Evolutionary conservation across 2,797 vertebrate genomes (phyloP).

Genomic region (Hipposideros larvatus): DNA sequence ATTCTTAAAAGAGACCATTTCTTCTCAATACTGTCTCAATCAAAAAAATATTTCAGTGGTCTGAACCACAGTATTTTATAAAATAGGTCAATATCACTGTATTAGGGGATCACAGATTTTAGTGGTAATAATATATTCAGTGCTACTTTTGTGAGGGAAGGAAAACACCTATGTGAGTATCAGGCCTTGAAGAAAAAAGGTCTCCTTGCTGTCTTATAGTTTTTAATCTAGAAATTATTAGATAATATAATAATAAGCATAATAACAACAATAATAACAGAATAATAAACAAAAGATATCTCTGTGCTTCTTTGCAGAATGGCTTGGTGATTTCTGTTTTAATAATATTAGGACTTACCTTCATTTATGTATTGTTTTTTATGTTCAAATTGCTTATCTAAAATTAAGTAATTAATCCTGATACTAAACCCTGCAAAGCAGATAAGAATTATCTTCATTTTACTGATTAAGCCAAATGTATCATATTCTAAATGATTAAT

Average conservation of each 20-base stretch:
- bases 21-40: not conserved
- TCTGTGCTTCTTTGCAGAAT: conserved; percentile 34
- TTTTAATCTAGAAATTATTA: conserved; percentile 55
- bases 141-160: conserved; percentile 7
- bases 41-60: not conserved
- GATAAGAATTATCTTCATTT: conserved; percentile 81
- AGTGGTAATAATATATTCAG: not conserved
- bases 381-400: conserved; percentile 70
- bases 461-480: conserved; percentile 75
- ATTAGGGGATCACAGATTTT: not conserved
- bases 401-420: conserved; percentile 80
- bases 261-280: conserved; percentile 11
- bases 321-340: conserved; percentile 57
- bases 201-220: not conserved
- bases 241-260: conserved; percentile 16
- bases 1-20: conserved; percentile 25
- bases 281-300: conserved; percentile 33
- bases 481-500: conserved; percentile 76
- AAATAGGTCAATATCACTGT: not conserved
- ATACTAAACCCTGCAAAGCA: conserved; percentile 55
- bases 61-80: conserved; percentile 49
- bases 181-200: not conserved
- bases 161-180: not conserved
- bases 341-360: conserved; percentile 61
- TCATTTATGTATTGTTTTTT: conserved; percentile 65